Conservation (phyloP, 1,140 invertebrate genomes). For the Melanaphis sacchari region DNA sequence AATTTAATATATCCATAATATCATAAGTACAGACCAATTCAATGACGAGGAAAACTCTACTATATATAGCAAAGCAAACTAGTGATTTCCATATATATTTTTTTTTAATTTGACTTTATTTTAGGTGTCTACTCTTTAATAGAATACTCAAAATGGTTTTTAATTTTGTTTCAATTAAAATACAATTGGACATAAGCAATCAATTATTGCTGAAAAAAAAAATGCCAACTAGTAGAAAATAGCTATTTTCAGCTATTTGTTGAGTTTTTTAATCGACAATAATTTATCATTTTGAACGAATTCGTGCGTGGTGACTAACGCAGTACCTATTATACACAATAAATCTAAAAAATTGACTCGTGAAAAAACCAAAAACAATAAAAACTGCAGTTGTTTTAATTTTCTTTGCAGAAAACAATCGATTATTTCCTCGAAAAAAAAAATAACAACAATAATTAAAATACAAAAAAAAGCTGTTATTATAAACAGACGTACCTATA, state of each 20-base stretch:
- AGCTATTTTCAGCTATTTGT: background rate
- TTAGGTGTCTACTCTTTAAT: background rate
- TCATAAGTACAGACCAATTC: too few relatives aligned
- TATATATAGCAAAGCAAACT: background rate
- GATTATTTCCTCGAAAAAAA: background rate
- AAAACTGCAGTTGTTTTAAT: conserved; percentile 13
- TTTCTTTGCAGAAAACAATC: background rate
- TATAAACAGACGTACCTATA: conserved; percentile 16
- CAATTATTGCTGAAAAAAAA: background rate
- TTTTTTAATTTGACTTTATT: background rate
- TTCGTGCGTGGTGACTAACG: background rate
- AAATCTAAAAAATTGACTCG: background rate
- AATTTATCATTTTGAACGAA: background rate
- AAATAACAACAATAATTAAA: conserved; percentile 26
- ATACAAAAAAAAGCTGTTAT: conserved; percentile 32
- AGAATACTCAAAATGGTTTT: background rate
- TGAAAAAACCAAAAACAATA: background rate
- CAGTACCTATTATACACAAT: background rate
- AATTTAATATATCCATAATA: too few relatives aligned
- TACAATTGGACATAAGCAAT: background rate
- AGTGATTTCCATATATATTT: background rate
- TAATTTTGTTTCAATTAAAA: background rate
- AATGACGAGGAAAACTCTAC: too few relatives aligned
- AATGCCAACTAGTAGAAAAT: background rate
- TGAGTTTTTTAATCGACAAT: background rate